Conservation (phyloP, 2,888 invertebrate species). For the Phyllotreta striolata region DNA sequence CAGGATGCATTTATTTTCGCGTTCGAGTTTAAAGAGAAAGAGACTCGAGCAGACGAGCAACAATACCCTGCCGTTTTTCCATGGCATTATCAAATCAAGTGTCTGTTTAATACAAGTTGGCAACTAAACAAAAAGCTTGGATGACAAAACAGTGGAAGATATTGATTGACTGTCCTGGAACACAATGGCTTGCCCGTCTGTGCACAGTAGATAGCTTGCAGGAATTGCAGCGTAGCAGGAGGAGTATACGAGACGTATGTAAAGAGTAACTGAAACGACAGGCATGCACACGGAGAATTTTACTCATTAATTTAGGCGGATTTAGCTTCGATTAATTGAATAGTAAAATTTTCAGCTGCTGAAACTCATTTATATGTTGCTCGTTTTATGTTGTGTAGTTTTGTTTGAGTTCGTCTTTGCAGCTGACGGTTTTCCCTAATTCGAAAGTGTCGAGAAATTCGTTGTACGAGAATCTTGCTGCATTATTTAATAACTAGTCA, state of each 20-base stretch:
- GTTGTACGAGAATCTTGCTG: too few relatives aligned
- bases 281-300: too few relatives aligned
- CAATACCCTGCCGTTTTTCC: slow-evolving; percentile 32
- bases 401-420: too few relatives aligned
- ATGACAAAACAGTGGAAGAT: slow-evolving; percentile 47
- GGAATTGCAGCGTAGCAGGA: slow-evolving; percentile 18
- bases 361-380: too few relatives aligned
- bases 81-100: slow-evolving; percentile 48
- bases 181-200: slow-evolving; percentile 42
- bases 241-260: slow-evolving; percentile 33
- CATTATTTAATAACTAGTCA: too few relatives aligned
- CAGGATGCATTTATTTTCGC: background rate
- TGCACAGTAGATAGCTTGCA: slow-evolving; percentile 41
- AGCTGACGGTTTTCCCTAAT: too few relatives aligned
- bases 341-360: too few relatives aligned
- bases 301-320: too few relatives aligned
- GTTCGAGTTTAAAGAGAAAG: slow-evolving; percentile 11
- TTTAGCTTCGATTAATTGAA: too few relatives aligned
- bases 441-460: too few relatives aligned
- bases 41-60: slow-evolving; percentile 19
- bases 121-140: slow-evolving; percentile 51
- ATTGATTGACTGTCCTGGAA: slow-evolving; percentile 46
- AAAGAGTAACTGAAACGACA: slow-evolving; percentile 12
- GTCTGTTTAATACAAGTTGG: slow-evolving; percentile 51
- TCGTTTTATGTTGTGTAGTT: too few relatives aligned